Base-by-base conservation (phyloP, 2,797 vertebrate genomes). In the Lates japonicus region DNA sequence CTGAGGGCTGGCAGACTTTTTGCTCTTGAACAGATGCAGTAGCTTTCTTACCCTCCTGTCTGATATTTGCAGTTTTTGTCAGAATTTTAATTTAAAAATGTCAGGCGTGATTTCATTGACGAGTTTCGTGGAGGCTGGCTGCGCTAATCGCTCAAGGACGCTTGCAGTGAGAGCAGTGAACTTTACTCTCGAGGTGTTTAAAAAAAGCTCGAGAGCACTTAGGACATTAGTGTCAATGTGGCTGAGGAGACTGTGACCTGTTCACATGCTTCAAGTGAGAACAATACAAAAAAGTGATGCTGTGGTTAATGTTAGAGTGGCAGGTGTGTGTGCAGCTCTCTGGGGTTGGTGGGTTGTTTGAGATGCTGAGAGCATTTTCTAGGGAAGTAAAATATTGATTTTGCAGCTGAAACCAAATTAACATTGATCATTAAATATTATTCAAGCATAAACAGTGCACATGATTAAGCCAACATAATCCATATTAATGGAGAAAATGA, bases 71-170 rank as follows among this genome's bases (percentile, higher is more conserved):
- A 51, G 35, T 71, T 84, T 78, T 69, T 88, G 80, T 88, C 79
- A 74, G 82, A 77, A 75, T 88, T 90, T 84, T 92, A 91, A 93
- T 94, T 91, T 88, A 89, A 91, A 54, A 87, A 83, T 17, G 82
- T 90, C 84, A 80, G 72, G 51, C 39, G n/a, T 72, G 83, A 89
- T 84, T 90, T 87, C 74, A 87, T 88, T 78, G 88, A 89, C 88
- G 62, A 31, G 72, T 67, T 64, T 60, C 29, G 74, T 2, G 20
- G 67, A 25, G 66, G 65, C 41, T 48, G 65, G 52, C 74, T 62
- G 64, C 67, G 22, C 71, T 7, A 10, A 31, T 63, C 13, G 57
- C 79, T 90, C 63, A 84, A 87, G 75, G 91, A 70, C 54, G 48
- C 58, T 69, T 2, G n/a, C 59, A 25, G 79, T 14, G 17, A 51